phyloP scores from a whole-genome alignment of 2,797 vertebrate genomes.

The Bovichtus diacanthus region DNA sequence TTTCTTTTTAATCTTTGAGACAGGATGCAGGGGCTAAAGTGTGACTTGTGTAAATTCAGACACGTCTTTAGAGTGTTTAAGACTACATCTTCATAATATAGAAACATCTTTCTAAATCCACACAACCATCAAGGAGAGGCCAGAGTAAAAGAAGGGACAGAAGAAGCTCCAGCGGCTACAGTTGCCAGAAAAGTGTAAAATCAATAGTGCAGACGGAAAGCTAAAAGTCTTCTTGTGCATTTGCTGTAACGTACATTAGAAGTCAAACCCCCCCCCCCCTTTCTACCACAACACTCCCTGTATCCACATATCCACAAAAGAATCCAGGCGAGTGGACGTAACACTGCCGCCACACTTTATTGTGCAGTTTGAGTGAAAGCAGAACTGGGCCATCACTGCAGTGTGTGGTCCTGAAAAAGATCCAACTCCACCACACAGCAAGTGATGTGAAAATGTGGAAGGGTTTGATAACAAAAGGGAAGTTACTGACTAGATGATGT shows the following conservation, averaged over 20 bases:
- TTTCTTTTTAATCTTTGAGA: not conserved
- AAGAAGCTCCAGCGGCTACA: not conserved
- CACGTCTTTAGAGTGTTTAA: not conserved
- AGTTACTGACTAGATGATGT: not conserved
- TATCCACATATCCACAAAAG: conserved; percentile 40
- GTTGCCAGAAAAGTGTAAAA: conserved; percentile 15
- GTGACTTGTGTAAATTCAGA: not conserved
- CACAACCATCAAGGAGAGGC: not conserved
- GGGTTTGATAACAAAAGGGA: not conserved
- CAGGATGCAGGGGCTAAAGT: not conserved
- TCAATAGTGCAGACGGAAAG: conserved; percentile 3
- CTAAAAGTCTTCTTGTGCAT: conserved; percentile 6
- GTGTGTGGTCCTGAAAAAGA: conserved; percentile 37
- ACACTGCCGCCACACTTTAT: conserved; percentile 47
- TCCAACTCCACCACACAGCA: not conserved
- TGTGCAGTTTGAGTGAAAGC: conserved; percentile 38
- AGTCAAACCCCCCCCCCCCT: not conserved
- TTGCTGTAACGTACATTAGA: conserved; percentile 1
- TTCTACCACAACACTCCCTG: conserved; percentile 12
- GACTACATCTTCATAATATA: not conserved
- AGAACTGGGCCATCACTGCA: conserved; percentile 2
- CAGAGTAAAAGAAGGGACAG: not conserved
- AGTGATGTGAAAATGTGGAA: not conserved
- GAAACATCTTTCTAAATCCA: not conserved
- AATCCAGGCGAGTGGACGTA: conserved; percentile 52